Conservation (phyloP, 2,797 vertebrate genomes). For the Gymnocypris eckloni region DNA sequence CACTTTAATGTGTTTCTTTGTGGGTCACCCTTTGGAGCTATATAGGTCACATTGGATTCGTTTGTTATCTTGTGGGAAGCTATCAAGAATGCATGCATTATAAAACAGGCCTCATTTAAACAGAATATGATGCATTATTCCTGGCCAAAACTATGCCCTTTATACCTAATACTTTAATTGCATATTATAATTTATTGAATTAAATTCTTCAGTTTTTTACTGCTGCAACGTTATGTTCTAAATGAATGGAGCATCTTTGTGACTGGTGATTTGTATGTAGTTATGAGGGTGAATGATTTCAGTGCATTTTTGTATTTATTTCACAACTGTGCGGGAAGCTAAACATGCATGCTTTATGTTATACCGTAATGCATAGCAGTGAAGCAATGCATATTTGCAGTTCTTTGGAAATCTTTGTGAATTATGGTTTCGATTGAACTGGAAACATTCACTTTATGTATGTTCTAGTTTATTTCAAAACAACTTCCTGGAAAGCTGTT, state of each 20-base stretch:
- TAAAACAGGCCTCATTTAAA: conserved; percentile 8
- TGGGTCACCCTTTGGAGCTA: conserved; percentile 19
- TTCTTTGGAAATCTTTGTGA: neutral
- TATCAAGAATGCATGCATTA: neutral
- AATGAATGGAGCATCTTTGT: neutral
- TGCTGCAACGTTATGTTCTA: neutral
- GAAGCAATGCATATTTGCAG: neutral
- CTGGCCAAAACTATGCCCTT: neutral
- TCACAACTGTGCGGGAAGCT: neutral
- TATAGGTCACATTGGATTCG: neutral
- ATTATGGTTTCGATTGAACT: neutral
- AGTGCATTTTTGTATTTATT: neutral
- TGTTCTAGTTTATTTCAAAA: neutral
- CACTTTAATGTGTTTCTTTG: conserved; percentile 28
- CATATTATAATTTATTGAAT: neutral
- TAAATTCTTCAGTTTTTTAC: neutral
- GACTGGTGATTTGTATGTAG: neutral
- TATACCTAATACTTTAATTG: neutral
- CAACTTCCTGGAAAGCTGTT: neutral
- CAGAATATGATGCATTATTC: neutral
- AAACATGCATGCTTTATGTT: neutral
- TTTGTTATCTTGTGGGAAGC: neutral
- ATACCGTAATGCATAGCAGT: neutral
- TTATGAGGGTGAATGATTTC: neutral
- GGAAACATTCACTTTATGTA: neutral